Evolutionary conservation across 2,888 invertebrate species (phyloP), one percentile per base, ranked within the genome.

Genomic region (Cosmia trapezina): DNA sequence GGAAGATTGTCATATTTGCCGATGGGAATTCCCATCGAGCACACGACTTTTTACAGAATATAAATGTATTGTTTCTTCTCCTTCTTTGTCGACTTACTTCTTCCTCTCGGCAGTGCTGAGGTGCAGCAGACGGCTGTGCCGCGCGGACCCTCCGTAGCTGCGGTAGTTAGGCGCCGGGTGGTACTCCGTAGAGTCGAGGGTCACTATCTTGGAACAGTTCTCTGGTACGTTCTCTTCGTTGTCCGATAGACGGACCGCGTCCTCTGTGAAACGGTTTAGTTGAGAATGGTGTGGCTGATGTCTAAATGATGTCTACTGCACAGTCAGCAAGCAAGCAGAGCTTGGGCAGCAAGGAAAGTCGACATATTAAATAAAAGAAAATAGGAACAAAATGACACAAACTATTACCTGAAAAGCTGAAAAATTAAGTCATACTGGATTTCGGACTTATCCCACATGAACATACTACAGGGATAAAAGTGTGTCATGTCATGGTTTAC

Each of bases 161-260:
- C 97, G 97, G 93, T 98, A 98, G 91, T 97, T 96, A 28, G 98
- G 98, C 89, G 97, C 97, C 4, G 98, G 98, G 90, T 95, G 97
- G 93, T 97, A 98, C 89, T 97, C 97, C 71, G 98, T 97, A 19
- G 97, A 97, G 80, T 96, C 96, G 62, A 97, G 94, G 1, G 98
- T 98, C 68, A 98, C 95, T 7, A 97, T 97, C 89, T 96, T 96
- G 45, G 89, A 89, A 88, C 98, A 97, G 93, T 98, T 97, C 70
- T 86, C 91, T 0, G 98, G 98, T 1, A 98, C 98, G 87, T 96
- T 97, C 73, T 95, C 93, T 66, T 89, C 92, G 71, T 97, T 93
- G 33, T 97, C 97, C 91, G 99, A 97, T 14, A 99, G 95, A 0
- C 96, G 92, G 66, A 97, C 96, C 0, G 99, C 99, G 79, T 97